Evolutionary conservation across 64 coral and sea anemone species (phyloP), one percentile per base, ranked within the genome.

Genomic region (Actinia equina): DNA sequence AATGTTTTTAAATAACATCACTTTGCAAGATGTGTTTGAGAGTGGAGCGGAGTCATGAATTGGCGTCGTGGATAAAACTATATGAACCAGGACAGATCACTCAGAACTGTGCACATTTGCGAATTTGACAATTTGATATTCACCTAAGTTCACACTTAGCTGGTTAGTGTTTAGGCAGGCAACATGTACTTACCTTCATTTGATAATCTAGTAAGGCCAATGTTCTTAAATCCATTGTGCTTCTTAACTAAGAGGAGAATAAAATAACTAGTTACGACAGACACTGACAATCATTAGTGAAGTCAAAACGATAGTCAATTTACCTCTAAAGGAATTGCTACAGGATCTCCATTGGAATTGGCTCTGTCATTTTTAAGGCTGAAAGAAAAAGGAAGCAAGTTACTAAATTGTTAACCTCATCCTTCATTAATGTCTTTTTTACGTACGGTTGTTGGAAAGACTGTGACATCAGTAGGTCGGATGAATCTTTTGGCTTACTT

Each of bases 131-230:
- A 37, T 37, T 37, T 37, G 30, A 37, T 37, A 37, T 37, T 37
- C 30, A 37, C 30, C 30, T 37, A 37, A 37, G 30, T 37, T 37
- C 30, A 37, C 30, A 37, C 30, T 37, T 37, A 37, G 30, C 30
- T 37, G 30, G 30, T 37, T 37, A 37, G 30, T 37, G 30, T 37
- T 37, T 37, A 37, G 30, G 30, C 30, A 37, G 30, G 30, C 30
- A 37, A 37, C 30, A 49, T 49, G 46, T 49, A 37, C 43, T 77
- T 37, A 95, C 94, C 84, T 95, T 92, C 94, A 95, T 95, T 87
- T 95, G 94, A 46, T 87, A 69, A 71, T 95, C 94, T 76, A 95
- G 71, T 16, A 95, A 77, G 26, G 90, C 90, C 67, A 95, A 86
- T 26, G 69, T 92, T 7, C 84, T 80, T 30, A 84, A 56, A 44